A percentile compares a stretch with the other conserved stretches of the same genome.
These are phyloP conservation scores for Argopecten irradians DNA, from an alignment of 1,140 invertebrate genomes.

Conservation along the genomic window DNA sequence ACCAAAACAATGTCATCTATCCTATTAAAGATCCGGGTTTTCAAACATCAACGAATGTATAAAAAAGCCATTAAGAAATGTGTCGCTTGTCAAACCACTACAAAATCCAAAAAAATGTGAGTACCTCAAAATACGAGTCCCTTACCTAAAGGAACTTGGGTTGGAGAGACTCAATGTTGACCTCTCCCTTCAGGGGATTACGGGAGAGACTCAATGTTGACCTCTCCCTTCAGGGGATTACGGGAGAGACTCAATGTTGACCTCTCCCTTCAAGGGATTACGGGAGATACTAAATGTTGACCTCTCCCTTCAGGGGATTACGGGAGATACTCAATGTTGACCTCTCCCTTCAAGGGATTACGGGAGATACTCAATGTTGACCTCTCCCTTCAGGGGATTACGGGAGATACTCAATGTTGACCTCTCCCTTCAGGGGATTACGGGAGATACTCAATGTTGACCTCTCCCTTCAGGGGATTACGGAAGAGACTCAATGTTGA, in stretches of 20 bases:
- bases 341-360: conserved; percentile 60
- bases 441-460: conserved; percentile 22
- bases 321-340: too few species aligned
- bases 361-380: conserved; percentile 25
- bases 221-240: too few species aligned
- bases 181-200: conserved; percentile 48
- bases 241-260: too few species aligned
- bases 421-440: too few species aligned
- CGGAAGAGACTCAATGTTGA: too few species aligned
- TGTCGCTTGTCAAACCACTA: conserved; percentile 1
- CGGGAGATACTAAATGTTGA: conserved; percentile 66
- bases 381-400: too few species aligned
- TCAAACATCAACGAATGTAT: conserved; percentile 29
- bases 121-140: conserved; percentile 21
- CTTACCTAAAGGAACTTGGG: neutral
- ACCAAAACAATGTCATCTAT: neutral
- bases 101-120: neutral
- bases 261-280: conserved; percentile 46
- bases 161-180: conserved; percentile 23
- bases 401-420: too few species aligned
- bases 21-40: neutral
- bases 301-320: too few species aligned
- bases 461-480: too few species aligned
- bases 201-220: conserved; percentile 65
- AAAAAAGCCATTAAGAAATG: neutral